Evolutionary conservation across 2,113 vertebrate genomes (phyloP).

Genomic region (Cebus imitator): DNA sequence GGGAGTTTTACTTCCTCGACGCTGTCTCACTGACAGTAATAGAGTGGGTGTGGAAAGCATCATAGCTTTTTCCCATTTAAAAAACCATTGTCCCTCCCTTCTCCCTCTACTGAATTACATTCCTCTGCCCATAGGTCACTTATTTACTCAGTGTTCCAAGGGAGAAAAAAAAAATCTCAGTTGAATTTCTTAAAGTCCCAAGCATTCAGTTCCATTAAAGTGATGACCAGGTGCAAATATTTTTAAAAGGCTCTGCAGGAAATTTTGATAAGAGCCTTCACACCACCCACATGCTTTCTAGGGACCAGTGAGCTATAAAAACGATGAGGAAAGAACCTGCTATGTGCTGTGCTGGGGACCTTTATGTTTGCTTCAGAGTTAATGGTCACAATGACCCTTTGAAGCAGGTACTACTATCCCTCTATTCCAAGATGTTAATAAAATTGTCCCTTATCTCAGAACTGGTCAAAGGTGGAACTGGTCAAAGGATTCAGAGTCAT

Average conservation of each 20-base stretch:
- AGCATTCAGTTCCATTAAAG: background rate
- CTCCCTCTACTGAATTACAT: background rate
- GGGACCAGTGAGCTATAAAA: background rate
- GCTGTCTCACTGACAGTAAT: background rate
- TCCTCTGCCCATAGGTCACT: background rate
- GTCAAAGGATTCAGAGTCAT: background rate
- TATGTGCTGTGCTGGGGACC: background rate
- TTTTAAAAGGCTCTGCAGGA: background rate
- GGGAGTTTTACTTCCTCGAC: background rate
- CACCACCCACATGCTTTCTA: background rate
- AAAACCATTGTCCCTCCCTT: background rate
- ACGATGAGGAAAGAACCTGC: background rate
- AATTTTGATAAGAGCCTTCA: background rate
- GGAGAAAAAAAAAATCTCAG: background rate
- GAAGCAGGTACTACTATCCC: background rate
- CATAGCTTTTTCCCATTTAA: background rate
- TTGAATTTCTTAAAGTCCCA: background rate
- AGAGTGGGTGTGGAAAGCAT: background rate
- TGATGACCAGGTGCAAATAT: background rate
- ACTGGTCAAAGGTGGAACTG: background rate
- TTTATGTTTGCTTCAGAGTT: background rate
- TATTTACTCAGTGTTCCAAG: background rate
- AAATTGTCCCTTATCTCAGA: constrained; percentile 5
- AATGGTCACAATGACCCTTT: background rate
- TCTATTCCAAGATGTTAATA: background rate